A percentile compares a stretch with the other conserved stretches of the same genome.
Conservation (phyloP, 2,113 vertebrate species). For the Dicentrarchus labrax region DNA sequence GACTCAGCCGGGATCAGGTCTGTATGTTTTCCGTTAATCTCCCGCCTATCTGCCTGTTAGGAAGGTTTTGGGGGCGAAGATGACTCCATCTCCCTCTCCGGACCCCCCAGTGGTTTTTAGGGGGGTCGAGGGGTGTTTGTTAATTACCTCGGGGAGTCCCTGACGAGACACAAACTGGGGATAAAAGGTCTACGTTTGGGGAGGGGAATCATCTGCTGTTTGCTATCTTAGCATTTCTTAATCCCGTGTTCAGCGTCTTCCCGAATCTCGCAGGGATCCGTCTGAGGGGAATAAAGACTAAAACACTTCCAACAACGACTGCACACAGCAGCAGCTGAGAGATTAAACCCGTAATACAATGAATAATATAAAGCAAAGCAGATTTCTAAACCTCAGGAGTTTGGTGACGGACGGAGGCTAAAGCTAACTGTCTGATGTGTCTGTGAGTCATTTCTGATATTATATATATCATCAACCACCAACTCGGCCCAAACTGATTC, state of each 20-base stretch:
- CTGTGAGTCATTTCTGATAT: too few species aligned
- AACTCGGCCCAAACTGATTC: background rate
- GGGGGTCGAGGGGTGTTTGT: slow-evolving; percentile 27
- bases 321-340: background rate
- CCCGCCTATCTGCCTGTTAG: slow-evolving; percentile 46
- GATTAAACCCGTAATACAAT: background rate
- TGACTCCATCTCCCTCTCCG: slow-evolving; percentile 12
- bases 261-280: slow-evolving; percentile 22
- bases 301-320: slow-evolving; percentile 26
- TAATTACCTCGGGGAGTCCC: slow-evolving; percentile 43
- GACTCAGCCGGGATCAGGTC: slow-evolving; percentile 73
- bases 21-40: slow-evolving; percentile 31
- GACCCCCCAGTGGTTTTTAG: slow-evolving; percentile 4
- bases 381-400: background rate
- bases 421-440: too few species aligned
- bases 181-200: slow-evolving; percentile 28
- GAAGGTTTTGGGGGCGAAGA: slow-evolving; percentile 7
- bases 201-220: slow-evolving; percentile 47
- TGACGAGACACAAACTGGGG: slow-evolving; percentile 41
- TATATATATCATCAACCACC: too few species aligned
- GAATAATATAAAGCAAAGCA: slow-evolving; percentile 1
- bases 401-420: too few species aligned
- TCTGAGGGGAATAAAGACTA: slow-evolving; percentile 37
- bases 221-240: slow-evolving; percentile 53
- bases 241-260: slow-evolving; percentile 50